Conservation (phyloP, 2,113 vertebrate species). For the Pitta sordida region DNA sequence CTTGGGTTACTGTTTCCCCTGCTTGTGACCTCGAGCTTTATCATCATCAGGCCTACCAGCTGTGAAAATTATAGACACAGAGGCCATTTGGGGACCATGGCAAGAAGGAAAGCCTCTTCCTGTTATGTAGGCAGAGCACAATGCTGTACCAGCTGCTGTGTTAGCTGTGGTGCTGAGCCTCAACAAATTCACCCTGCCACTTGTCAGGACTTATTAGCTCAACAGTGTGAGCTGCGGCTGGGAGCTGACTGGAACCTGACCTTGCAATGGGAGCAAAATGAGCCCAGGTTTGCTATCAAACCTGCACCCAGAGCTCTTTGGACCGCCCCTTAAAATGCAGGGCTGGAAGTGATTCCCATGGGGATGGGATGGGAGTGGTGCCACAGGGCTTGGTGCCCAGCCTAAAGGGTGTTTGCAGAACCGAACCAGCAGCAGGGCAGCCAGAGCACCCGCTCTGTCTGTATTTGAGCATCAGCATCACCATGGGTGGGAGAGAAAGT, state of each 20-base stretch:
- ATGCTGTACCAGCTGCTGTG: background rate
- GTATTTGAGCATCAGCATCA: rapidly evolving
- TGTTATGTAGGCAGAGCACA: background rate
- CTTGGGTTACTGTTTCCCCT: background rate
- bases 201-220: background rate
- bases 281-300: background rate
- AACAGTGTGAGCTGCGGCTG: background rate
- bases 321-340: background rate
- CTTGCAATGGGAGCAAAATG: background rate
- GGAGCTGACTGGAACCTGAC: background rate
- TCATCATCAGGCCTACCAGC: too few relatives aligned
- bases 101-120: background rate
- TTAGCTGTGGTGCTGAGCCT: background rate
- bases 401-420: background rate
- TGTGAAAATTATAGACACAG: background rate
- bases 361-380: background rate
- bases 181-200: background rate
- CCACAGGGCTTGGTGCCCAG: background rate
- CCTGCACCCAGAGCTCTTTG: background rate
- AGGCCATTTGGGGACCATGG: background rate
- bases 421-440: background rate
- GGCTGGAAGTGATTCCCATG: background rate
- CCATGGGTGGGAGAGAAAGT: background rate
- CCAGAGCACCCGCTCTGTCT: background rate
- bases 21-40: background rate